Conservation (phyloP, 2,888 invertebrate species). For the Eupeodes latifasciatus region DNA sequence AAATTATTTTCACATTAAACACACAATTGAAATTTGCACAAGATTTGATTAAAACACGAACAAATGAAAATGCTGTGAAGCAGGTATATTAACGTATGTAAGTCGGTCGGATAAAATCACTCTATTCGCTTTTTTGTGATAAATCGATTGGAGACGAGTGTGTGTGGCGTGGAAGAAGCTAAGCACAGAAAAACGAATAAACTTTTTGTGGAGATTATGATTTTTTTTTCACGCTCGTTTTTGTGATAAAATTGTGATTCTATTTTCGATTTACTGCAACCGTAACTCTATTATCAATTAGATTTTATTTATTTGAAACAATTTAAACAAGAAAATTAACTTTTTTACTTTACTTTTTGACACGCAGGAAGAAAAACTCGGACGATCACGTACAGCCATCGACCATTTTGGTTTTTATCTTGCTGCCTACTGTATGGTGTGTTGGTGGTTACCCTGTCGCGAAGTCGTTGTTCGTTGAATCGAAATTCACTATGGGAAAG, state of each 20-base stretch:
- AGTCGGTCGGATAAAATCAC: constrained; percentile 50
- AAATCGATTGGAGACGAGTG: constrained; percentile 70
- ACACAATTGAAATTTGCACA: constrained; percentile 34
- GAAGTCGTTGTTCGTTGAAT: constrained; percentile 53
- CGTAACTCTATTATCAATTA: constrained; percentile 19
- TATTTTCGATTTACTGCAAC: neutral
- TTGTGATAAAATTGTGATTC: constrained; percentile 20
- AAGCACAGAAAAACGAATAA: constrained; percentile 49
- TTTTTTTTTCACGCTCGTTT: constrained; percentile 32
- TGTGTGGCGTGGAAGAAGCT: constrained; percentile 20
- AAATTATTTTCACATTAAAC: constrained; percentile 33
- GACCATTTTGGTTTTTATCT: constrained; percentile 82
- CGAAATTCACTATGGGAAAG: constrained; percentile 59
- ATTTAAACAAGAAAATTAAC: constrained; percentile 29
- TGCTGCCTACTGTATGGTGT: constrained; percentile 79
- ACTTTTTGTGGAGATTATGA: constrained; percentile 43
- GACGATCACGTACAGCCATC: constrained; percentile 78
- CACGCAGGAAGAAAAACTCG: constrained; percentile 75
- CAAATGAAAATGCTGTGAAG: constrained; percentile 23
- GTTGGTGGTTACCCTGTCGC: constrained; percentile 75
- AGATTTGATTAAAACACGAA: constrained; percentile 26
- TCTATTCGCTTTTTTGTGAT: constrained; percentile 70
- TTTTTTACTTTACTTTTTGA: constrained; percentile 57
- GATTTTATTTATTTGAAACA: constrained; percentile 33
- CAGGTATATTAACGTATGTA: neutral